Conservation (phyloP, 2,888 invertebrate genomes). For the Drosophila lacicola region DNA sequence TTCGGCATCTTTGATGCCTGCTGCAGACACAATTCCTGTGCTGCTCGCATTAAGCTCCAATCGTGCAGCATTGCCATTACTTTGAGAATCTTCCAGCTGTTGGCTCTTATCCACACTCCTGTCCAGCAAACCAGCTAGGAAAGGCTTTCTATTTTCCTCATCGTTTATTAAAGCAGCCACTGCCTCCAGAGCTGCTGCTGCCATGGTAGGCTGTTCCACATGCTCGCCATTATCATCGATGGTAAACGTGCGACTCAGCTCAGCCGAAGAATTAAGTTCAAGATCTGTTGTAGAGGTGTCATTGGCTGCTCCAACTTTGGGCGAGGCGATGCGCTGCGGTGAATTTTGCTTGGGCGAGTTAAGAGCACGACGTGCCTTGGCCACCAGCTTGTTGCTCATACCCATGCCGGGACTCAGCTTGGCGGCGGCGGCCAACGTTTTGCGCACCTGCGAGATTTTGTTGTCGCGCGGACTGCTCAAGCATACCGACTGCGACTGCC, state of each 20-base stretch:
- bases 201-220: not conserved
- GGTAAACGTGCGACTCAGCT: slow-evolving; percentile 72
- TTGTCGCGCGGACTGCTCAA: slow-evolving; percentile 57
- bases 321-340: slow-evolving; percentile 31
- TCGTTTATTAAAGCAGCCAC: slow-evolving; percentile 10
- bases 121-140: not conserved
- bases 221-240: slow-evolving; percentile 44
- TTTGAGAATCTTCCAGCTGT: not conserved
- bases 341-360: slow-evolving; percentile 45
- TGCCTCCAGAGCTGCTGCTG: slow-evolving; percentile 5
- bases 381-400: slow-evolving; percentile 55
- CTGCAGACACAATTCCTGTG: not conserved
- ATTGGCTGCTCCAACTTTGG: slow-evolving; percentile 6
- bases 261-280: slow-evolving; percentile 20
- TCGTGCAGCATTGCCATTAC: not conserved
- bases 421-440: slow-evolving; percentile 49
- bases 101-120: not conserved
- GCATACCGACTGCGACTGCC: slow-evolving; percentile 16
- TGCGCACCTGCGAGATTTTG: slow-evolving; percentile 59
- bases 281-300: slow-evolving; percentile 32
- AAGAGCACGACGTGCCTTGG: slow-evolving; percentile 68
- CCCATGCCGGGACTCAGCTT: slow-evolving; percentile 46
- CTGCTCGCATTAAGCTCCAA: not conserved
- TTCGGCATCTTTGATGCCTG: not conserved
- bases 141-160: not conserved